These are phyloP conservation scores for Henricia sp. DNA, from an alignment of 53 echinoderm and acorn worm species.

Conservation along the genomic window DNA sequence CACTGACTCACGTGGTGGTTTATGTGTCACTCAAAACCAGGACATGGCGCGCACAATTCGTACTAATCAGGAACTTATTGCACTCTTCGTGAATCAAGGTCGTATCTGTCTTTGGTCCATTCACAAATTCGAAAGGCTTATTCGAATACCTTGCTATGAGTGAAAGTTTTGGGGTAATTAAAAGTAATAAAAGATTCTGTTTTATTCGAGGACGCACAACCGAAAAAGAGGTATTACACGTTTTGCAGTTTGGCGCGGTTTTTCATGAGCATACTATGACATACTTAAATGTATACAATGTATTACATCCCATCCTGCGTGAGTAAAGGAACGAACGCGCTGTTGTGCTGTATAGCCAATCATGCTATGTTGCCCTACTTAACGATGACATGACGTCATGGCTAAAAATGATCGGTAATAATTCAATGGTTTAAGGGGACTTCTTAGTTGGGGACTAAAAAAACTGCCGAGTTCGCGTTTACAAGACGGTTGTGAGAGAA, in stretches of 20 bases:
- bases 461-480: neutral
- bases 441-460: neutral
- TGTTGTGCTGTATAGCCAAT: constrained; percentile 10
- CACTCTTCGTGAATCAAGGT: too few species aligned
- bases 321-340: neutral
- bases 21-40: constrained; percentile 51
- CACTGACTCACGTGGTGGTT: constrained; percentile 29
- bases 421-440: neutral
- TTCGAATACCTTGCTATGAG: too few species aligned
- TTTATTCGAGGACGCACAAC: too few species aligned
- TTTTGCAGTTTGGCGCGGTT: constrained; percentile 29
- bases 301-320: constrained; percentile 1
- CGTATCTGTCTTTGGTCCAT: too few species aligned
- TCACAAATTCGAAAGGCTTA: too few species aligned
- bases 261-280: too few species aligned
- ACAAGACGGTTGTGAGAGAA: constrained; percentile 22
- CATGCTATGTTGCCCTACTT: constrained; percentile 37
- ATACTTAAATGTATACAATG: constrained; percentile 41
- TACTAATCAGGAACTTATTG: constrained; percentile 36
- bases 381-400: constrained; percentile 42
- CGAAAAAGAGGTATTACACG: too few species aligned
- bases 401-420: constrained; percentile 15
- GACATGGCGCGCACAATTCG: too few species aligned
- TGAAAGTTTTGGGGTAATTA: too few species aligned
- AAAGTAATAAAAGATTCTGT: too few species aligned